These are phyloP conservation scores for Plebejus argus DNA, from an alignment of 2,888 invertebrate species.

Conservation along the genomic window DNA sequence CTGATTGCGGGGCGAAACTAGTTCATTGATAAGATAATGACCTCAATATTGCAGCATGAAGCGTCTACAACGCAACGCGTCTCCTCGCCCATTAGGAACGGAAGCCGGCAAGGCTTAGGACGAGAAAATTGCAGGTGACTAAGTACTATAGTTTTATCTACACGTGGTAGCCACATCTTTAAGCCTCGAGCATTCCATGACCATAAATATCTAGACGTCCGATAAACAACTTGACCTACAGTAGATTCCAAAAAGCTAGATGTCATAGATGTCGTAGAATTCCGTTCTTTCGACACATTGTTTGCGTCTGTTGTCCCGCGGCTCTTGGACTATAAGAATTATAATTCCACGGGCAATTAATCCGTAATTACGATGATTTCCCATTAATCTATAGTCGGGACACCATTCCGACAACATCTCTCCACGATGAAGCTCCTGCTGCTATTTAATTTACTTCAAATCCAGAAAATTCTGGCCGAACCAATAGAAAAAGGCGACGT, in stretches of 20 bases:
- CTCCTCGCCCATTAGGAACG: neutral
- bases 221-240: neutral
- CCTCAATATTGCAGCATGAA: neutral
- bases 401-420: slow-evolving; percentile 6
- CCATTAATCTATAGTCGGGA: neutral
- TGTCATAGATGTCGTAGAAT: neutral
- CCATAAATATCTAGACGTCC: neutral
- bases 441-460: neutral
- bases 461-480: neutral
- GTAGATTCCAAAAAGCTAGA: neutral
- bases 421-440: neutral
- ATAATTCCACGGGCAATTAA: neutral
- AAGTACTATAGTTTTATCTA: neutral
- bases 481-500: neutral
- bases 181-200: neutral
- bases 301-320: neutral
- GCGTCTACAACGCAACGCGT: neutral
- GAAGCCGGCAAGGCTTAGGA: slow-evolving; percentile 16
- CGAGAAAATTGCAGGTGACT: neutral
- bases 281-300: neutral
- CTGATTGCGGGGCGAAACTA: slow-evolving; percentile 9
- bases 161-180: neutral
- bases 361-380: neutral
- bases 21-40: slow-evolving; percentile 20
- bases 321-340: slow-evolving; percentile 6